These are phyloP conservation scores for Ceramica pisi DNA, from an alignment of 2,888 invertebrate genomes.

Conservation along the genomic window DNA sequence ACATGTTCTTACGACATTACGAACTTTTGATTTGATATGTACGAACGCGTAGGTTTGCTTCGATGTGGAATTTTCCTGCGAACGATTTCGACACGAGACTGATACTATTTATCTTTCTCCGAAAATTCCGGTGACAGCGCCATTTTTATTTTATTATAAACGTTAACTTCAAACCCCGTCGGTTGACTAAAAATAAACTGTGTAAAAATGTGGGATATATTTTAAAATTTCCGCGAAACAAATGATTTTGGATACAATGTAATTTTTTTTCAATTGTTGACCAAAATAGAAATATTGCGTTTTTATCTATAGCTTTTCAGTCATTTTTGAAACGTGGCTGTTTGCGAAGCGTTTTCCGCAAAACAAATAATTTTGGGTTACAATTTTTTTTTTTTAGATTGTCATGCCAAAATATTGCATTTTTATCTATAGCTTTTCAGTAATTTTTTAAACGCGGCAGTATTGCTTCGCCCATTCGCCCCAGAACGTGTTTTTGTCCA, in stretches of 20 bases:
- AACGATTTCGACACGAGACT: not conserved
- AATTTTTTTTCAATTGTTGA: slow-evolving; percentile 12
- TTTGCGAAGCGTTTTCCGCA: too few relatives aligned
- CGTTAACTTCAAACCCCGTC: not conserved
- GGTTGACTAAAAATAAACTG: slow-evolving; percentile 2
- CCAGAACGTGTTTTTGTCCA: not conserved
- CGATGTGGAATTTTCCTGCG: not conserved
- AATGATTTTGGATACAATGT: not conserved
- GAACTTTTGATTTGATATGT: slow-evolving; percentile 9
- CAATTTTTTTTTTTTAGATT: too few relatives aligned
- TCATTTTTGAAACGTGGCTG: too few relatives aligned
- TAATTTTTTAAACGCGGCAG: too few relatives aligned
- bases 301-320: slow-evolving; percentile 5
- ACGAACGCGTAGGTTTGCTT: slow-evolving; percentile 9
- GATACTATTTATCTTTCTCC: not conserved
- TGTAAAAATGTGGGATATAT: not conserved
- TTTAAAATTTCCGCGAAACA: slow-evolving; percentile 9
- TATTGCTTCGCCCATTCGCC: not conserved
- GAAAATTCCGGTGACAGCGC: not conserved
- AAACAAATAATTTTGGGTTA: too few relatives aligned
- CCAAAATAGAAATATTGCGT: slow-evolving; percentile 11
- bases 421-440: slow-evolving; percentile 5
- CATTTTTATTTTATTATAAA: slow-evolving; percentile 4
- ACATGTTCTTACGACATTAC: not conserved
- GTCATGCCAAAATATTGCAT: slow-evolving; percentile 14